Percentiles rank a stretch among this genome's conserved stretches.
These are phyloP conservation scores for Mustelus asterias DNA, from an alignment of 2,113 vertebrate species.

Conservation along the genomic window DNA sequence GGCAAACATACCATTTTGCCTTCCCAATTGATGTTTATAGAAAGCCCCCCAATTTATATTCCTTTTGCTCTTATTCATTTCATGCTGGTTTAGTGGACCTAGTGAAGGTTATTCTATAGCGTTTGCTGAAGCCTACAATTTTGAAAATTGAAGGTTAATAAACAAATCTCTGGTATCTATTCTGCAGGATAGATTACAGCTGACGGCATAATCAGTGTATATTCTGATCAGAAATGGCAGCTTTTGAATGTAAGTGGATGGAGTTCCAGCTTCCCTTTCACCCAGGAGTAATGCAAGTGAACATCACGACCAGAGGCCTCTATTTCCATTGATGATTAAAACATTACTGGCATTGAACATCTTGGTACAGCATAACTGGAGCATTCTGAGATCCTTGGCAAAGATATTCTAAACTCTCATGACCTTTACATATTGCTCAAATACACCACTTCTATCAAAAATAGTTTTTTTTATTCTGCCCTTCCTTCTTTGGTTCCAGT, in stretches of 20 bases:
- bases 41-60: neutral
- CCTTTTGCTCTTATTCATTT: neutral
- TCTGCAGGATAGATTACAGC: neutral
- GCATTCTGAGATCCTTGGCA: neutral
- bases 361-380: neutral
- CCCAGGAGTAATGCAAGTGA: neutral
- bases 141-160: neutral
- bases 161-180: neutral
- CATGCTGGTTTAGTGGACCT: neutral
- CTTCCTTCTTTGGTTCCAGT: too few species aligned
- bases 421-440: neutral
- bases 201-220: neutral
- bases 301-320: neutral
- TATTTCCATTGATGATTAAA: neutral
- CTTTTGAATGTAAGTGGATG: neutral
- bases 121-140: neutral
- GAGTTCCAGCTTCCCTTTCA: neutral
- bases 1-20: too few species aligned
- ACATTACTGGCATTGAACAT: neutral
- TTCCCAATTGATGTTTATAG: too few species aligned
- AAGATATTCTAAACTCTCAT: neutral
- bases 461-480: neutral
- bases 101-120: neutral
- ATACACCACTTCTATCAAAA: neutral
- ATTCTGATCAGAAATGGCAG: neutral